These are phyloP conservation scores for Clunio marinus DNA, from an alignment of 2,888 invertebrate species.

Conservation along the genomic window DNA sequence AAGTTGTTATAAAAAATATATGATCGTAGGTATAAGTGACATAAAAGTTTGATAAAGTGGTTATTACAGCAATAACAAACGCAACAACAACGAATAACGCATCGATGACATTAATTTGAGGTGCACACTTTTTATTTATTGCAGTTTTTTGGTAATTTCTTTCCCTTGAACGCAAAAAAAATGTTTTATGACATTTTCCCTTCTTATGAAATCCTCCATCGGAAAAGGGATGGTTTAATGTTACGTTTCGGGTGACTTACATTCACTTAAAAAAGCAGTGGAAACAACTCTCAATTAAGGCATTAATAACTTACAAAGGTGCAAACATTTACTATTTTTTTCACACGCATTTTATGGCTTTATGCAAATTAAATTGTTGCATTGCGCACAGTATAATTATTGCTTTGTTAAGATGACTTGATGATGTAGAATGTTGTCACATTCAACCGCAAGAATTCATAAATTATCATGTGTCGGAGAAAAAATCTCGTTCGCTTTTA, in stretches of 20 bases:
- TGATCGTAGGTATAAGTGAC: conserved; percentile 15
- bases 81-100: too few relatives aligned
- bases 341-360: conserved; percentile 21
- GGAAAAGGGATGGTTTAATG: neutral
- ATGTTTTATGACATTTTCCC: conserved; percentile 1
- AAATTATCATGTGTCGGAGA: too few relatives aligned
- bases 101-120: conserved; percentile 21
- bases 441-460: too few relatives aligned
- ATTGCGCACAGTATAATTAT: neutral
- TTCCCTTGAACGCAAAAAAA: neutral
- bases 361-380: conserved; percentile 26
- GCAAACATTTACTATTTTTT: conserved; percentile 25
- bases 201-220: neutral
- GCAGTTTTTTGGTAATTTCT: neutral
- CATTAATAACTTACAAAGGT: conserved; percentile 1
- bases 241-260: neutral
- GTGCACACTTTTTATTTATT: conserved; percentile 22
- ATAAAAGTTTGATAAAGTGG: conserved; percentile 33
- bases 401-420: neutral
- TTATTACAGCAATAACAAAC: neutral
- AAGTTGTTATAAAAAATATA: conserved; percentile 17
- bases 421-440: too few relatives aligned
- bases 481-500: too few relatives aligned
- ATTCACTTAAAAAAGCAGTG: neutral
- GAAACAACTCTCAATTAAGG: neutral